Conservation (phyloP, 2,888 invertebrate genomes). For the Lathronympha strigana region DNA sequence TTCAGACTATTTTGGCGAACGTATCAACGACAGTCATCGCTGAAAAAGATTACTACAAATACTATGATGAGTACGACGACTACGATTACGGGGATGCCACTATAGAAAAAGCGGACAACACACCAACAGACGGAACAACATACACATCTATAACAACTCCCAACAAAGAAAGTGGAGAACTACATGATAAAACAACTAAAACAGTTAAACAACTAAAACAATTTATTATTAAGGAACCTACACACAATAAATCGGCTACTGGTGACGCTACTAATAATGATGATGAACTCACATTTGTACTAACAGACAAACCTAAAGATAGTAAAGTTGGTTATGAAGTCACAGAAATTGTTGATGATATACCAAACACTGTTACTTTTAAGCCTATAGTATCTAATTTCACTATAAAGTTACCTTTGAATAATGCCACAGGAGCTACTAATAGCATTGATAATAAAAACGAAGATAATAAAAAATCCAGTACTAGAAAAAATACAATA, state of each 20-base stretch:
- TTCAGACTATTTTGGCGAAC: constrained; percentile 16
- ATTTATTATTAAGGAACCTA: not conserved
- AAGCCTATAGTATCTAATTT: constrained; percentile 57
- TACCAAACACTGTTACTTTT: constrained; percentile 58
- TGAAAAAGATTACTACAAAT: constrained; percentile 34
- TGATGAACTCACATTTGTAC: constrained; percentile 4
- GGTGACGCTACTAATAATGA: not conserved
- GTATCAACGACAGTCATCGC: constrained; percentile 1
- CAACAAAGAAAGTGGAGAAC: not conserved
- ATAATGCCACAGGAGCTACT: constrained; percentile 48
- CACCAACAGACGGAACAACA: not conserved
- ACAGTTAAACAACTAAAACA: not conserved
- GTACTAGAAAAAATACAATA: constrained; percentile 45
- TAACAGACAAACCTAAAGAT: constrained; percentile 26
- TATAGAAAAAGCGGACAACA: not conserved
- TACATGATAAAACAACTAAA: not conserved
- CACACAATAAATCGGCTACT: not conserved
- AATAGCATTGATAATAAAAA: constrained; percentile 40
- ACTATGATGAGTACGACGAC: constrained; percentile 30
- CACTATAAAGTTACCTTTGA: constrained; percentile 52
- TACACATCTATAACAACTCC: not conserved
- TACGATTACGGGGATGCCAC: constrained; percentile 17
- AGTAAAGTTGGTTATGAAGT: constrained; percentile 58
- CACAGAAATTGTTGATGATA: constrained; percentile 63
- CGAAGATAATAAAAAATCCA: constrained; percentile 37